These are phyloP conservation scores for Gasteruption jaculator DNA, from an alignment of 2,888 invertebrate genomes.

Conservation along the genomic window DNA sequence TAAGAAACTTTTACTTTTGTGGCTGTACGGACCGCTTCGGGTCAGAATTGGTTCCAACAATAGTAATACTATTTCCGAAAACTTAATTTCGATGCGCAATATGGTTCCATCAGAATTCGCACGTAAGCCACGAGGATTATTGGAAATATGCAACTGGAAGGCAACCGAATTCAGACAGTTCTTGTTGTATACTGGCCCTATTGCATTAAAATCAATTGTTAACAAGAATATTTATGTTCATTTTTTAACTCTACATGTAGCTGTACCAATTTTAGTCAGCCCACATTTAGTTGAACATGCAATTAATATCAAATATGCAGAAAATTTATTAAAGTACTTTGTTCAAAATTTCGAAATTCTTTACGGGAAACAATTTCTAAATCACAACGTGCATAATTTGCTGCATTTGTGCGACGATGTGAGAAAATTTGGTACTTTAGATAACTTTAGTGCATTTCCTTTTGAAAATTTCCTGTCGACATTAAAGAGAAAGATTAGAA, in stretches of 20 bases:
- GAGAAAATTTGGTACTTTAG: conserved; percentile 11
- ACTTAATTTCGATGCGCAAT: conserved; percentile 7
- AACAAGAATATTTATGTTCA: background rate
- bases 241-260: conserved; percentile 5
- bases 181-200: conserved; percentile 2
- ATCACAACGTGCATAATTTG: conserved; percentile 15
- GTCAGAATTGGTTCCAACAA: background rate
- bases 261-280: conserved; percentile 5
- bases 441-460: conserved; percentile 16
- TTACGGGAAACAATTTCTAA: conserved; percentile 14
- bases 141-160: background rate
- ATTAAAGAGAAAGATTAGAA: conserved; percentile 9
- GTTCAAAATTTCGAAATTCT: conserved; percentile 10
- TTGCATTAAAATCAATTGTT: background rate
- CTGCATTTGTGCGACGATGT: conserved; percentile 19
- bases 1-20: conserved; percentile 29
- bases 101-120: conserved; percentile 8
- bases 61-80: conserved; percentile 3
- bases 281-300: background rate
- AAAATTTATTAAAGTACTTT: conserved; percentile 13
- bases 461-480: conserved; percentile 15
- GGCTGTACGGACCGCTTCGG: conserved; percentile 25
- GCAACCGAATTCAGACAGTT: conserved; percentile 1
- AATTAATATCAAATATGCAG: conserved; percentile 9
- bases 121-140: background rate